Conservation (phyloP, 2,888 invertebrate genomes). For the Drosophila nigricruria region DNA sequence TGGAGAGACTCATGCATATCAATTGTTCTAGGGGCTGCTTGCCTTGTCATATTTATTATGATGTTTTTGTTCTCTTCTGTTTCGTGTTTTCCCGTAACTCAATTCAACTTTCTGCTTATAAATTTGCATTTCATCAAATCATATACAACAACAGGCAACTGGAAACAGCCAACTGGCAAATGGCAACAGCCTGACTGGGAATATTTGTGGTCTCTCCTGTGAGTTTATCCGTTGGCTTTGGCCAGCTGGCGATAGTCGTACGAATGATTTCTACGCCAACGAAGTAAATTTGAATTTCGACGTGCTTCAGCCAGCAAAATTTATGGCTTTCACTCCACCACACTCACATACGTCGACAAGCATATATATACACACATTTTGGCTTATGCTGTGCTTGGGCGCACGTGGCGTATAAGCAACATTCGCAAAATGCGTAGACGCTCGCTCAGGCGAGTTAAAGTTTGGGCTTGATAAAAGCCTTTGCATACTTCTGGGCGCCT, state of each 20-base stretch:
- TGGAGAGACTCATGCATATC: constrained; percentile 52
- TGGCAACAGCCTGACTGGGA: constrained; percentile 30
- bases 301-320: constrained; percentile 57
- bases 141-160: constrained; percentile 31
- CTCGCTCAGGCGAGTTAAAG: constrained; percentile 35
- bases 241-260: constrained; percentile 34
- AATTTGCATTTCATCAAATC: constrained; percentile 71
- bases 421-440: constrained; percentile 22
- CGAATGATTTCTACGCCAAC: constrained; percentile 40
- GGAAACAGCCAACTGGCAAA: constrained; percentile 7
- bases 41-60: constrained; percentile 44
- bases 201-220: constrained; percentile 21
- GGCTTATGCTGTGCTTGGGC: constrained; percentile 49
- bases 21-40: constrained; percentile 35
- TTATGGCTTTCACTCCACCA: constrained; percentile 56
- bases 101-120: constrained; percentile 62
- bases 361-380: constrained; percentile 1
- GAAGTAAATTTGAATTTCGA: constrained; percentile 70
- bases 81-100: constrained; percentile 36
- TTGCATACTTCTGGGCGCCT: constrained; percentile 26
- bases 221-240: constrained; percentile 31
- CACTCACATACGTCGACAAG: constrained; percentile 21
- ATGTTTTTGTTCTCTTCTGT: constrained; percentile 26
- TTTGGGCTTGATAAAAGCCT: constrained; percentile 28
- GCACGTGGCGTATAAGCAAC: constrained; percentile 58